Conservation (phyloP, 2,113 vertebrate species). For the Sialia sialis region DNA sequence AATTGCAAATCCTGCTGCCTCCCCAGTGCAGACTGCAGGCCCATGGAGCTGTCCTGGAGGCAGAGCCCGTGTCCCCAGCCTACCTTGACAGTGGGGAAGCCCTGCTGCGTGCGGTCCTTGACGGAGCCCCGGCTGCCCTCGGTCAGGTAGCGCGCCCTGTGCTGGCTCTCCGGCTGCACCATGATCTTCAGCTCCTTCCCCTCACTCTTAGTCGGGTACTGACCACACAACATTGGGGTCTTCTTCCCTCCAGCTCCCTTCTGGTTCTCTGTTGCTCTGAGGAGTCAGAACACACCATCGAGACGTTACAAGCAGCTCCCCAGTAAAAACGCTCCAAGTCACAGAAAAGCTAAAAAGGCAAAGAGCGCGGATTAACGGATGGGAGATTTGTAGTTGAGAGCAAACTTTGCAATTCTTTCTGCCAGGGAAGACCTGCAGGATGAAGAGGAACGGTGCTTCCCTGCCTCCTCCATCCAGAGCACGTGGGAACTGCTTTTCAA, state of each 20-base stretch:
- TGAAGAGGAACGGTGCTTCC: constrained; percentile 2
- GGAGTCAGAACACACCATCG: constrained; percentile 68
- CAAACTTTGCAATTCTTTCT: constrained; percentile 2
- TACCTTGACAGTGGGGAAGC: constrained; percentile 97
- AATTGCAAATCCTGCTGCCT: not conserved
- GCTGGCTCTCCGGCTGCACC: constrained; percentile 95
- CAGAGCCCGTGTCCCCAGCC: not conserved
- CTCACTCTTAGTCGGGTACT: constrained; percentile 90
- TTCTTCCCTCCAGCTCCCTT: constrained; percentile 82
- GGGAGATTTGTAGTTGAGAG: not conserved
- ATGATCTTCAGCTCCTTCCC: constrained; percentile 97
- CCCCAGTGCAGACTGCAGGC: rapidly evolving
- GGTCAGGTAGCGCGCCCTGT: constrained; percentile 94
- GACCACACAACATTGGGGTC: constrained; percentile 85
- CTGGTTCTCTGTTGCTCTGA: constrained; percentile 76
- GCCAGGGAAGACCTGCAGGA: constrained; percentile 27
- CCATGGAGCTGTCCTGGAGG: rapidly evolving
- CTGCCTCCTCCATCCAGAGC: constrained; percentile 33
- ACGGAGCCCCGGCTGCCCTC: constrained; percentile 98
- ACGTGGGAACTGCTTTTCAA: constrained; percentile 4
- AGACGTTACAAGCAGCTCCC: constrained; percentile 32
- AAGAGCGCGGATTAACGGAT: not conserved
- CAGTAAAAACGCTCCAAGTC: not conserved
- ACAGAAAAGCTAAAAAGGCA: constrained; percentile 41
- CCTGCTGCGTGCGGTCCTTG: constrained; percentile 94